Evolutionary conservation across 2,113 vertebrate species (phyloP).

Genomic region (Dendrocopos noguchii): DNA sequence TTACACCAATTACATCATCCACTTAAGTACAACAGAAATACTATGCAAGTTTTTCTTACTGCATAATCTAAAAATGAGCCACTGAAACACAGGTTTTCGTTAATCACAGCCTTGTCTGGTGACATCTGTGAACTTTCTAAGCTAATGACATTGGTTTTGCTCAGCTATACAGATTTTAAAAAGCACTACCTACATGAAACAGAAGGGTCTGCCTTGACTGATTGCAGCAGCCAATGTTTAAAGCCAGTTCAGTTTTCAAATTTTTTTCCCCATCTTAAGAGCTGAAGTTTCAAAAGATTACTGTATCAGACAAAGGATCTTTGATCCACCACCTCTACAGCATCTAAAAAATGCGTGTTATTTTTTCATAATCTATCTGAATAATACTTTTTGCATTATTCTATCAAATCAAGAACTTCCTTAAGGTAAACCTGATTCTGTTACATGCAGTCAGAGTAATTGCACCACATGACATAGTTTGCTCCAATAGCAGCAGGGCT

Average conservation of each 20-base stretch:
- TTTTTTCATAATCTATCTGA: slow-evolving; percentile 67
- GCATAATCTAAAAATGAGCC: background rate
- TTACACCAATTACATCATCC: background rate
- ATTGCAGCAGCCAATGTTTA: slow-evolving; percentile 20
- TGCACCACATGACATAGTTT: slow-evolving; percentile 40
- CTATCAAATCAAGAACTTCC: slow-evolving; percentile 64
- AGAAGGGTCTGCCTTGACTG: background rate
- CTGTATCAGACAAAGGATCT: background rate
- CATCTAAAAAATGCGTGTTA: slow-evolving; percentile 62
- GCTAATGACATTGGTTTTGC: slow-evolving; percentile 17
- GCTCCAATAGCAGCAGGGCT: slow-evolving; percentile 29
- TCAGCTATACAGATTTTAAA: slow-evolving; percentile 28
- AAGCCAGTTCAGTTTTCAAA: slow-evolving; percentile 1
- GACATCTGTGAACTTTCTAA: slow-evolving; percentile 19
- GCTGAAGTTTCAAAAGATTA: slow-evolving; percentile 20
- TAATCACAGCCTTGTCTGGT: background rate
- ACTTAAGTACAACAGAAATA: background rate
- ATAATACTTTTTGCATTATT: slow-evolving; percentile 57
- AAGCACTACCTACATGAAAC: slow-evolving; percentile 32
- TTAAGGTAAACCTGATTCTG: slow-evolving; percentile 63
- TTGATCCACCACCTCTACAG: slow-evolving; percentile 43
- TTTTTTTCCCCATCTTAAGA: background rate
- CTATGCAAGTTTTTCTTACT: background rate
- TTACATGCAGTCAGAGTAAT: slow-evolving; percentile 53
- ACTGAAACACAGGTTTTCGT: background rate